A percentile compares a stretch with the other conserved stretches of the same genome.
Conservation (phyloP, 2,888 invertebrate genomes). For the Gonocerus acuteangulatus region DNA sequence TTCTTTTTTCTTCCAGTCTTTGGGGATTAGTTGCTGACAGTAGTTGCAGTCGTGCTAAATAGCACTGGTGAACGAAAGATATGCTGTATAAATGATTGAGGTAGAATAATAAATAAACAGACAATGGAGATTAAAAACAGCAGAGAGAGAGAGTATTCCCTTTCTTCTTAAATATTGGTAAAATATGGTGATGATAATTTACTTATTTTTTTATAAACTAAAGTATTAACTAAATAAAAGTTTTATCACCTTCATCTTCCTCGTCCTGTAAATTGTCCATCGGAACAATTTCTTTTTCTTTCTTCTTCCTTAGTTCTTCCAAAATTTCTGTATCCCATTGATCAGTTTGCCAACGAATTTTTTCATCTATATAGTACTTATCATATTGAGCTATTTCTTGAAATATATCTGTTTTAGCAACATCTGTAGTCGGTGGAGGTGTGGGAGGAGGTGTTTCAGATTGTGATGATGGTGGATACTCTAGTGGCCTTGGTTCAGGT, state of each 20-base stretch:
- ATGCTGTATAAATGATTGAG: too few relatives aligned
- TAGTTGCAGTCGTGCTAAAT: too few relatives aligned
- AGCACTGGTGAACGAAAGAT: too few relatives aligned
- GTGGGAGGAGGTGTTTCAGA: conserved; percentile 19
- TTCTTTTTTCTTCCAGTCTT: too few relatives aligned
- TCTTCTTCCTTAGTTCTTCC: background rate
- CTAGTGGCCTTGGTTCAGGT: conserved; percentile 30
- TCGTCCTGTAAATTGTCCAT: background rate
- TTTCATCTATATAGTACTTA: conserved; percentile 32
- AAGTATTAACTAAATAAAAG: too few relatives aligned
- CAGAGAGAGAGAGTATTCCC: too few relatives aligned
- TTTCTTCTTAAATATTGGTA: too few relatives aligned
- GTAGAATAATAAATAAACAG: too few relatives aligned
- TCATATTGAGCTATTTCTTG: conserved; percentile 33
- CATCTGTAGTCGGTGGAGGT: conserved; percentile 16
- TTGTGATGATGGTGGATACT: conserved; percentile 32
- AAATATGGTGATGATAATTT: too few relatives aligned
- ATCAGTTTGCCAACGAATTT: conserved; percentile 22
- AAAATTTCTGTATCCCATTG: conserved; percentile 30
- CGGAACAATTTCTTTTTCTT: background rate
- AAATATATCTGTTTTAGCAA: conserved; percentile 32
- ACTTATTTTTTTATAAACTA: too few relatives aligned
- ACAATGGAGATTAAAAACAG: too few relatives aligned
- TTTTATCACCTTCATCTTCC: background rate
- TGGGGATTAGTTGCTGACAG: too few relatives aligned